Conservation (phyloP, 2,888 invertebrate species). For the Mallateleia sp. region DNA sequence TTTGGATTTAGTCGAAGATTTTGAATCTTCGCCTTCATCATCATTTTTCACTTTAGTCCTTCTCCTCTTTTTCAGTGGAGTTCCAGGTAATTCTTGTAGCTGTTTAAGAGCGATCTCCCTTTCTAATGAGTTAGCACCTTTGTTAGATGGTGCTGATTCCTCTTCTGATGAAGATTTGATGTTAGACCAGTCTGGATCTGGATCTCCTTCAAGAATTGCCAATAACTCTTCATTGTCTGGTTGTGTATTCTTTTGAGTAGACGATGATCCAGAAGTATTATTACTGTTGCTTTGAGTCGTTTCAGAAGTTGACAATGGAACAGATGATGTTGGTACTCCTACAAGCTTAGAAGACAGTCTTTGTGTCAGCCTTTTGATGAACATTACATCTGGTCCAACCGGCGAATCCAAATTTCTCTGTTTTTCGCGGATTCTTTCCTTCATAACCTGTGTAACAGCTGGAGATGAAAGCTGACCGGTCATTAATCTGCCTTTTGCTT, state of each 20-base stretch:
- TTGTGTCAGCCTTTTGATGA: conserved; percentile 91
- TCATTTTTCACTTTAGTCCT: conserved; percentile 29
- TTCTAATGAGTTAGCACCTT: conserved; percentile 90
- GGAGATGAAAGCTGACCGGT: conserved; percentile 91
- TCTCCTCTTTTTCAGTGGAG: conserved; percentile 82
- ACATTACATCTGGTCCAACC: conserved; percentile 90
- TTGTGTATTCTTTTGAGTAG: conserved; percentile 80
- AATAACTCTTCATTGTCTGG: conserved; percentile 90
- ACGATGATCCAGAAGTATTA: neutral
- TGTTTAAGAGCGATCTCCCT: conserved; percentile 91
- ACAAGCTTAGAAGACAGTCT: conserved; percentile 90
- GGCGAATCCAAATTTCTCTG: conserved; percentile 89
- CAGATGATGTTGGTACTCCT: conserved; percentile 81
- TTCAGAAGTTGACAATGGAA: conserved; percentile 81
- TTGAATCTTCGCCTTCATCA: conserved; percentile 47
- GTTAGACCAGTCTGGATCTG: conserved; percentile 89
- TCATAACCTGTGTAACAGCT: conserved; percentile 90
- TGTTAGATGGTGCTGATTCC: conserved; percentile 78
- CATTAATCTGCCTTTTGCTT: conserved; percentile 87
- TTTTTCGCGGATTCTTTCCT: conserved; percentile 90
- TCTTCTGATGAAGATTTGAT: conserved; percentile 83
- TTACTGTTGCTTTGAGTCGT: conserved; percentile 56
- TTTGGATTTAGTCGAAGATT: conserved; percentile 38
- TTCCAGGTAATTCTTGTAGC: conserved; percentile 90
- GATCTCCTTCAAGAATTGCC: conserved; percentile 91